These are phyloP conservation scores for Graptemys geographica DNA, from an alignment of 2,797 vertebrate genomes.

Conservation along the genomic window DNA sequence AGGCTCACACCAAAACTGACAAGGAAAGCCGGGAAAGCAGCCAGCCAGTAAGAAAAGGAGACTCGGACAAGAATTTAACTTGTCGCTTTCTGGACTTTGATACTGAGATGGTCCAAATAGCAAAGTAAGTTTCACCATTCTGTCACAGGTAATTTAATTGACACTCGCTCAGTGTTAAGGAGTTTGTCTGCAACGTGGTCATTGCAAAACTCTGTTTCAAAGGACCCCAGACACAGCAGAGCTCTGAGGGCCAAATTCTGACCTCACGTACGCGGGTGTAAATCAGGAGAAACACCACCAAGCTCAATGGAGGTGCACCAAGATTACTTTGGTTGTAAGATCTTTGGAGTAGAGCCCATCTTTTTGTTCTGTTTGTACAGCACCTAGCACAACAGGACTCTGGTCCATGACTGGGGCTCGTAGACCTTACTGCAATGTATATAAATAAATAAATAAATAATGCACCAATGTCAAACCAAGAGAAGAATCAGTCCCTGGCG, in stretches of 20 bases:
- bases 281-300: not conserved
- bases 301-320: not conserved
- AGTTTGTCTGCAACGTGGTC: not conserved
- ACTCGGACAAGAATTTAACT: constrained; percentile 32
- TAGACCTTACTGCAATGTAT: not conserved
- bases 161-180: not conserved
- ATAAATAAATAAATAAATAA: not conserved
- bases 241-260: not conserved
- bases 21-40: constrained; percentile 9
- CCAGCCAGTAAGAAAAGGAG: constrained; percentile 47
- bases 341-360: not conserved
- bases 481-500: not conserved
- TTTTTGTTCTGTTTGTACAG: not conserved
- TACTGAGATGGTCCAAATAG: constrained; percentile 11
- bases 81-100: constrained; percentile 42
- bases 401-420: not conserved
- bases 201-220: not conserved
- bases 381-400: not conserved
- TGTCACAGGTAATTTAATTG: not conserved
- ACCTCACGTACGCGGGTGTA: not conserved
- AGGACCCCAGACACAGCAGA: not conserved
- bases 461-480: not conserved
- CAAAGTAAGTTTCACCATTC: constrained; percentile 4
- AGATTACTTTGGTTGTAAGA: not conserved
- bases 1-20: constrained; percentile 30